Evolutionary conservation across 2,113 vertebrate genomes (phyloP), one percentile per base, ranked within the genome.

Genomic region (Centropus bengalensis): DNA sequence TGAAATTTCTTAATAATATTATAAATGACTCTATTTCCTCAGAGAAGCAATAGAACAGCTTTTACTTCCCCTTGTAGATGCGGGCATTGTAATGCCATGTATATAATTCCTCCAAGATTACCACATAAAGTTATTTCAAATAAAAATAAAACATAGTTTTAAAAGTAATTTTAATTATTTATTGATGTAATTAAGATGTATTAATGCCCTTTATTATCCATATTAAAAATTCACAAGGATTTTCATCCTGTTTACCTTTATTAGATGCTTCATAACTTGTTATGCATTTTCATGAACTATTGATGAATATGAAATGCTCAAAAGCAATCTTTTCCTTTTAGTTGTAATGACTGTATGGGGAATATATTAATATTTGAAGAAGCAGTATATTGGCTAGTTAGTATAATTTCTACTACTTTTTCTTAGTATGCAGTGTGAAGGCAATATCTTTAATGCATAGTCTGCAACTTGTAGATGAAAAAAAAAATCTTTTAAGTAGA

Each of bases 331-430:
- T 94, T 88, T 36, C 42, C 69, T 89, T 89, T 92, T 92, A 93
- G 63, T 94, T 94, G 60, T 81, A 93, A 86, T 81, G 58, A 89
- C 85, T 95, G 56, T 88, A 82, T 83, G 36, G 88, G 71, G 68
- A 96, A 22, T 64, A 67, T 36, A 96, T 96, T 94, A 96, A 97
- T 97, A 96, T 95, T 96, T 96, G 82, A 97, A 86, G 22, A 96
- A 64, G 76, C 36, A 83, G 85, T 86, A 78, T 54, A 90, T 91
- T 94, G 86, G 42, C 85, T 83, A 80, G 75, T 91, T 88, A 67
- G 68, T 93, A 78, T 21, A 2, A 86, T 81, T 96, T 85, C 75
- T 91, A 42, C 38, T 44, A 44, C 51, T 82, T 91, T 92, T 91
- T n/a, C 33, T 51, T 52, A 55, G 9, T 17, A 59, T 62, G 47